Base-by-base conservation (phyloP, 2,888 invertebrate genomes). In the Ctena decussata region DNA sequence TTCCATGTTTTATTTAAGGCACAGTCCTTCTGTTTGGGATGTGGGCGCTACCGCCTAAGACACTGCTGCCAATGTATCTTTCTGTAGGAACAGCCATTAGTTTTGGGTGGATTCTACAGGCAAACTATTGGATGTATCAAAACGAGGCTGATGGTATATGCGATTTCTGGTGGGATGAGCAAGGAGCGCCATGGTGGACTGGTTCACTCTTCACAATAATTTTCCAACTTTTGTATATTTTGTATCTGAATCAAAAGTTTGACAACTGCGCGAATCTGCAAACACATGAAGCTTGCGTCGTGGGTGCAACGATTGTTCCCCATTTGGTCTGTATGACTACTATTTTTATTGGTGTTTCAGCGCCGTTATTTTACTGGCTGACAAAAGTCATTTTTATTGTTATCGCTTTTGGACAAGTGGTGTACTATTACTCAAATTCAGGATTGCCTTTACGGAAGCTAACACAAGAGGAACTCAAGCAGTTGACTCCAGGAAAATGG, bases 71-170 rank as follows among this genome's bases (percentile, higher is more conserved):
- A 32, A 5, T 35, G 18, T 65, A 65, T 18, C 3, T 65, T 2
- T 32, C 65, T 3, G 2, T 35, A 3, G 35, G 32, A 1, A 32
- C 18, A 18, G 21, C 5, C 21, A 18, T 65, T 11, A 11, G 12
- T 6, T 65, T 35, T 21, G 65, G 65, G 35, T 65, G 65, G 65
- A 21, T 65, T 35, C 30, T 65, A 18, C 35, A 65, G 35, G 0
- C 18, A 35, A 35, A 35, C 65, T 65, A 65, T 18, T 35, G 65
- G 35, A 35, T 65, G 65, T 65, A 18, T 21, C 65, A 65, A 18
- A 65, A 65, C 65, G 65, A 65, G 65, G 65, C 65, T 18, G 35
- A 65, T 35, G 65, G 65, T 21, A 65, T 35, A 35, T 65, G 65
- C 65, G 8, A 12, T 35, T 35, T 18, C 24, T 35, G 35, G 35